Evolutionary conservation across 2,797 vertebrate species (phyloP).

Genomic region (Rousettus madagascariensis): DNA sequence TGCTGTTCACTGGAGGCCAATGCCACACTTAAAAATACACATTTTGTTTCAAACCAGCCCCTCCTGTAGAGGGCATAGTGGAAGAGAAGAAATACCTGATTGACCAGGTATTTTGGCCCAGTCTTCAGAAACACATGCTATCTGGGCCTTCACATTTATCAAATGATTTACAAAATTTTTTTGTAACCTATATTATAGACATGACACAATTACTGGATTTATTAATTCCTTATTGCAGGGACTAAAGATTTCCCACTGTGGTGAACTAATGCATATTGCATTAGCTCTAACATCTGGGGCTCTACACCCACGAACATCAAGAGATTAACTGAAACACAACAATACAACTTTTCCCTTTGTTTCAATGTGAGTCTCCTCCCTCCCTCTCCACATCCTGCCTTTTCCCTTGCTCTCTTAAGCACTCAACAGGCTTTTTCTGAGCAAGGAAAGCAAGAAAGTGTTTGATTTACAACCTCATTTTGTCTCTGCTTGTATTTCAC

Average conservation of each 20-base stretch:
- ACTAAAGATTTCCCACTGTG: slow-evolving; percentile 83
- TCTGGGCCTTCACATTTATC: slow-evolving; percentile 82
- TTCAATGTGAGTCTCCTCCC: neutral
- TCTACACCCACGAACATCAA: slow-evolving; percentile 79
- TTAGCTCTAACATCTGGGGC: slow-evolving; percentile 77
- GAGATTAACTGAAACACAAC: slow-evolving; percentile 80
- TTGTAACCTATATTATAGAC: slow-evolving; percentile 79
- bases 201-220: slow-evolving; percentile 85
- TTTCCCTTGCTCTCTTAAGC: neutral
- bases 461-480: slow-evolving; percentile 81
- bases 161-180: slow-evolving; percentile 81
- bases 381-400: neutral
- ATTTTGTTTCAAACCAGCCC: slow-evolving; percentile 78
- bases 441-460: slow-evolving; percentile 67
- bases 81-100: slow-evolving; percentile 78
- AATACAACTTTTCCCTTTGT: slow-evolving; percentile 64
- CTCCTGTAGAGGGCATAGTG: slow-evolving; percentile 79
- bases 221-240: slow-evolving; percentile 83
- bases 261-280: slow-evolving; percentile 74
- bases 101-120: slow-evolving; percentile 75
- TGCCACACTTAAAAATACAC: slow-evolving; percentile 80
- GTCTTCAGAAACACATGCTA: slow-evolving; percentile 82
- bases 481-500: slow-evolving; percentile 80
- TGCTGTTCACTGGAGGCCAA: slow-evolving; percentile 82
- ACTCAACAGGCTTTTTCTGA: slow-evolving; percentile 67